These are phyloP conservation scores for Bufo gargarizans DNA, from an alignment of 2,113 vertebrate genomes.

Conservation along the genomic window DNA sequence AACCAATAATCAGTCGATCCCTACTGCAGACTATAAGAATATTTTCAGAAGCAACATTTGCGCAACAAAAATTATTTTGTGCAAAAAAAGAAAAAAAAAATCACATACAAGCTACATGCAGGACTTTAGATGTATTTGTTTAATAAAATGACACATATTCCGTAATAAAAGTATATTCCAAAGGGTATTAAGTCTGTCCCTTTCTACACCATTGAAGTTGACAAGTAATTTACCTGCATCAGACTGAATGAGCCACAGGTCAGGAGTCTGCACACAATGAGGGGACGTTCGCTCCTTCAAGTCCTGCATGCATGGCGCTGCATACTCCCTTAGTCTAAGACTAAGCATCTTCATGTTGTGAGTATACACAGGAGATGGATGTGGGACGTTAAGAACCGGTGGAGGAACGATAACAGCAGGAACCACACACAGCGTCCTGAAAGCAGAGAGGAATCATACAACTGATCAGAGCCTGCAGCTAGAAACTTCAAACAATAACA, in stretches of 20 bases:
- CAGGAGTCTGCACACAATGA: constrained; percentile 77
- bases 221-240: constrained; percentile 83
- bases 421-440: constrained; percentile 83
- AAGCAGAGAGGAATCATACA: constrained; percentile 51
- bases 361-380: constrained; percentile 80
- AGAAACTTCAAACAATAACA: background rate
- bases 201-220: no score
- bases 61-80: no score
- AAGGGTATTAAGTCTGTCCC: no score
- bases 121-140: no score
- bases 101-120: no score
- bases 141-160: no score
- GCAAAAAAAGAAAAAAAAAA: no score
- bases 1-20: no score
- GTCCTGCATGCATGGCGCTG: constrained; percentile 72
- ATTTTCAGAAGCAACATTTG: no score
- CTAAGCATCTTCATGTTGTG: constrained; percentile 76
- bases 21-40: no score
- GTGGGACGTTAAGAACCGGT: constrained; percentile 79
- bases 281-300: constrained; percentile 73
- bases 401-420: constrained; percentile 84
- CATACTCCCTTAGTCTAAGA: constrained; percentile 73
- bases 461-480: background rate
- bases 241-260: constrained; percentile 87
- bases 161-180: no score